Evolutionary conservation across 2,113 vertebrate genomes (phyloP), one percentile per base, ranked within the genome.

Genomic region (Neolamprologus hecqui): DNA sequence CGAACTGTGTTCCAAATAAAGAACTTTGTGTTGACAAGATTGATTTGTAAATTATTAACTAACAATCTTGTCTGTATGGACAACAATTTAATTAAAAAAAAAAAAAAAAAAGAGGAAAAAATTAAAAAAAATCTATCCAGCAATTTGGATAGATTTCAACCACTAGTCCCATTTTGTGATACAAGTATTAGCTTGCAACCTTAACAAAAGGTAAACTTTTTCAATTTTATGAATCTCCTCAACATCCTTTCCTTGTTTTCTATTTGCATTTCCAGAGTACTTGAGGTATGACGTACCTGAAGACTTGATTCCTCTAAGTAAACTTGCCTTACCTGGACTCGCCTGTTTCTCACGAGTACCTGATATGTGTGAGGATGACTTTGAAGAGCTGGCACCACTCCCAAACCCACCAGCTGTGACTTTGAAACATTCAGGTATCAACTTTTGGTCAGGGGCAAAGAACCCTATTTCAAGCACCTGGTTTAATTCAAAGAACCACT

Each of bases 251-350:
- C 17, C 60, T 65, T 65, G 9, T 5, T 0, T 65, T 37, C 17
- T 13, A 37, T 37, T 77, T 54, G 12, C 11, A 45, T 21, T 88
- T 84, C 6, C 82, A 96, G 95, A 94, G 47, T 96, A 93, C 90
- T 79, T 93, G 83, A 93, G 85, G 63, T 93, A 93, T 82, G 40
- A 58, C 0, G 1, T 93, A 47, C 94, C 94, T 14, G 95, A 95
- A 47, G 93, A 95, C 54, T 23, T 95, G 54, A 81, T 96, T 84
- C 84, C 28, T 21, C 79, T 96, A 23, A 54, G 95, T 53, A 19
- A 21, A 23, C 55, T 93, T 35, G 87, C 88, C 4, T 85, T 96
- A 26, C 77, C 92, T 79, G 95, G 95, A 75, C 77, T 95, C 13
- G 83, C 87, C 14, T 26, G 51, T 86, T 82, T 93, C 15, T 40